Evolutionary conservation across 2,113 vertebrate genomes (phyloP), one percentile per base, ranked within the genome.

Genomic region (Zosterops borbonicus): DNA sequence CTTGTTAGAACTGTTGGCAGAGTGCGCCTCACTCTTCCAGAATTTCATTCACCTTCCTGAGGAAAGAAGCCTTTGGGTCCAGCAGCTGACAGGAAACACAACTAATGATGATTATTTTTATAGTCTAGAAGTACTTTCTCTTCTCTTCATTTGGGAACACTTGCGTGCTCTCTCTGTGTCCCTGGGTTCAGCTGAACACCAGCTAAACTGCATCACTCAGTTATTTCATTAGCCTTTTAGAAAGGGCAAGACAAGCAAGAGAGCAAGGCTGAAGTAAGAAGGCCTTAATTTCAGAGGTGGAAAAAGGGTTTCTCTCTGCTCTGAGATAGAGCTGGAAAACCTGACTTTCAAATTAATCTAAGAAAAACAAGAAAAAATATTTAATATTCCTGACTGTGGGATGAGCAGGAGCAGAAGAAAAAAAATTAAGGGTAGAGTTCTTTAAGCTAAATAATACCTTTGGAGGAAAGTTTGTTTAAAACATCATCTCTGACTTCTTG

Each of bases 121-220:
- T 63, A 71, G 81, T 78, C 21, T 80, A 47, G 52, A 79, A 68
- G 60, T 25, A 80, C 67, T 85, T 92, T 95, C 41, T 79, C 33
- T 58, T 89, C 59, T 47, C 94, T 92, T 93, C 46, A 55, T 84
- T 92, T 91, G 78, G 42, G 78, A 94, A 52, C 46, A n/a, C 27
- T 92, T 91, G 71, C 16, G 5, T 60, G 28, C 50, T 63, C 29
- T 75, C 7, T 56, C 33, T 25, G 5, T 58, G 56, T 75, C 33
- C 27, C 79, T 11, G 76, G 89, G 68, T 95, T 94, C 78, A 90
- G 39, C 82, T 91, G 93, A 67, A 68, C 12, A 77, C 75, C 78
- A 91, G 90, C 78, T 94, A 88, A 75, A 59, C 67, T 44, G 16
- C 85, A 91, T 93, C 79, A 90, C 71, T 87, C 67, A 83, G n/a